Conservation (phyloP, 2,888 invertebrate genomes). For the Cerastis leucographa region DNA sequence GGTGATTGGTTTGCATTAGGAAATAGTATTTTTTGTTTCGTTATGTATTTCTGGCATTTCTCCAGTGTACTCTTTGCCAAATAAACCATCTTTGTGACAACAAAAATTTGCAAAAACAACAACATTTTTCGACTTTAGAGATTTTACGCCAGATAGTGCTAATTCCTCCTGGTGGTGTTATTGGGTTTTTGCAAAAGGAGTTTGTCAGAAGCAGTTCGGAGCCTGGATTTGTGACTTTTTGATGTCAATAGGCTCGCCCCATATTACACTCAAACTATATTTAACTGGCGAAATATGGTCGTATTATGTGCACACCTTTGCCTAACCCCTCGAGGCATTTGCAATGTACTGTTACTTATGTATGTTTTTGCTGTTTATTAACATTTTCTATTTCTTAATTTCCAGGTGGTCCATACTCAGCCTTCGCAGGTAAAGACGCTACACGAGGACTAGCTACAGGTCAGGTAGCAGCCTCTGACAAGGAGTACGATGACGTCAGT, state of each 20-base stretch:
- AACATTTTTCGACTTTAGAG: neutral
- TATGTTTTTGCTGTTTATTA: neutral
- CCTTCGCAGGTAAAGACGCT: conserved; percentile 86
- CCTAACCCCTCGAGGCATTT: neutral
- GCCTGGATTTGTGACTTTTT: neutral
- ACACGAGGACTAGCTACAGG: conserved; percentile 87
- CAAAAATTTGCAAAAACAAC: neutral
- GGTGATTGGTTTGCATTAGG: conserved; percentile 28
- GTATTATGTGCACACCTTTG: neutral
- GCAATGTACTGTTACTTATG: neutral
- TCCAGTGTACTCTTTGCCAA: conserved; percentile 6
- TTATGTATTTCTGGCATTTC: conserved; percentile 29
- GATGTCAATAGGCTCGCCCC: neutral
- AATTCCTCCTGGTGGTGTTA: neutral
- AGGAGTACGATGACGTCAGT: conserved; percentile 86
- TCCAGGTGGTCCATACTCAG: conserved; percentile 87
- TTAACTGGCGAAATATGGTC: neutral
- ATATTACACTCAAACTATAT: neutral
- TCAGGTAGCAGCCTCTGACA: conserved; percentile 82
- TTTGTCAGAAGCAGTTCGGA: neutral
- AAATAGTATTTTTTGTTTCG: conserved; percentile 14
- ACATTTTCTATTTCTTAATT: conserved; percentile 42
- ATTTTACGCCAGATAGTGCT: neutral
- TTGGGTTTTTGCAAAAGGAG: neutral
- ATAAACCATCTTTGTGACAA: neutral